Evolutionary conservation across 2,113 vertebrate genomes (phyloP).

Genomic region (Todiramphus saurophagus): DNA sequence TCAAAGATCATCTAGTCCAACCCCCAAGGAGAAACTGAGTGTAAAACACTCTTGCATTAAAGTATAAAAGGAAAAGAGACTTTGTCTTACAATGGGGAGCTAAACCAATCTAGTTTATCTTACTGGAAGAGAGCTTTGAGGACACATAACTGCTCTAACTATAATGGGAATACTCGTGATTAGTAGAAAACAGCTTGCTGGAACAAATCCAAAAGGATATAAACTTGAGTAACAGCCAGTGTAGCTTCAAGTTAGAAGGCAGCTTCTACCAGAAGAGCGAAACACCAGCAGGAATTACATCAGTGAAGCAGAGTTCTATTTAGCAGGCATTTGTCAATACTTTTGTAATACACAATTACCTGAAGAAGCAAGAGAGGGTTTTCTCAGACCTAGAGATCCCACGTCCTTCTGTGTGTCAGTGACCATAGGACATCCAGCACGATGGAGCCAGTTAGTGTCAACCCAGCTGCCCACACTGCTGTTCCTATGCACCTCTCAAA

Average conservation of each 20-base stretch:
- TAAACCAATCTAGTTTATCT: not conserved
- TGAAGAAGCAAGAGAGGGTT: not conserved
- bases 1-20: not conserved
- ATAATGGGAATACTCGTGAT: not conserved
- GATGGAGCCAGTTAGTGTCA: not conserved
- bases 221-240: not conserved
- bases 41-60: not conserved
- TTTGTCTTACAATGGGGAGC: not conserved
- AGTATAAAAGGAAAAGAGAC: not conserved
- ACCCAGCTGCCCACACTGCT: not conserved
- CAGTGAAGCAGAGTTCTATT: not conserved
- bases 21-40: not conserved
- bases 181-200: not conserved
- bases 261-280: not conserved
- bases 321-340: not conserved
- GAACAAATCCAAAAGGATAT: not conserved
- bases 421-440: not conserved
- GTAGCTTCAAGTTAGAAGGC: not conserved
- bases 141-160: not conserved
- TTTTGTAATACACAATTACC: not conserved
- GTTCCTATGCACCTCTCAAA: not conserved
- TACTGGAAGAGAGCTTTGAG: not conserved
- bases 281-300: not conserved
- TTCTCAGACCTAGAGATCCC: accelerated
- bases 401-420: not conserved